Evolutionary conservation across 2,113 vertebrate species (phyloP), one percentile per base, ranked within the genome.

Genomic region (Butastur rufipennis): DNA sequence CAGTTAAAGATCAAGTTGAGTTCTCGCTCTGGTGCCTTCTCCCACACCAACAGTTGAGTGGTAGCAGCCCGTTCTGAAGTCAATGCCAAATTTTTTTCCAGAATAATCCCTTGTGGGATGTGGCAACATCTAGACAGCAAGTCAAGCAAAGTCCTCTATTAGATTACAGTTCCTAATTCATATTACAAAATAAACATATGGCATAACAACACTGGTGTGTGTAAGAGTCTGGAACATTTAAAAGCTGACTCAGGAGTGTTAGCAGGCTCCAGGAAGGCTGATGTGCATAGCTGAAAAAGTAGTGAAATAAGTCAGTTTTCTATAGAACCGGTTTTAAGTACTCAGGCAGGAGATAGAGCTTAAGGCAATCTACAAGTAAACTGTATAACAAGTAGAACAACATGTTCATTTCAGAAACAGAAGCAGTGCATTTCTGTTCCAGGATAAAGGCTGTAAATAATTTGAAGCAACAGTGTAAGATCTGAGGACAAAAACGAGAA

Each of bases 381-480:
- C 7, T 3, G 2, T 7, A 1, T 9, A 56, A 43, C 5, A 58
- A 43, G 26, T 8, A 4, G 7, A 87, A 68, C 5, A 4, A 36
- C 1, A 1, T 6, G 17, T 58, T 45, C 34, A 38, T 12, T 50
- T 29, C 3, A 45, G 20, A 47, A 29, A 59, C 14, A 11, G 2
- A 65, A 81, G 14, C 13, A 5, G 3, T 8, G 10, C 5, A 2
- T 15, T 58, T 31, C 50, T 70, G 31, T 29, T 62, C 17, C 22
- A 82, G 31, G 11, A 34, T 40, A 45, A 56, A 74, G 31, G 42
- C 66, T 80, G 25, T 27, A 50, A 45, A 9, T n/a, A 65, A 43
- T 2, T 11, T 3, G 2, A 36, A 84, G 19, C 27, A 71, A 25
- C 11, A 29, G 10, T 1, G 0, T 4, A 43, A 55, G 19, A 52